Evolutionary conservation across 2,113 vertebrate genomes (phyloP), one percentile per base, ranked within the genome.

Genomic region (Semicossyphus pulcher): DNA sequence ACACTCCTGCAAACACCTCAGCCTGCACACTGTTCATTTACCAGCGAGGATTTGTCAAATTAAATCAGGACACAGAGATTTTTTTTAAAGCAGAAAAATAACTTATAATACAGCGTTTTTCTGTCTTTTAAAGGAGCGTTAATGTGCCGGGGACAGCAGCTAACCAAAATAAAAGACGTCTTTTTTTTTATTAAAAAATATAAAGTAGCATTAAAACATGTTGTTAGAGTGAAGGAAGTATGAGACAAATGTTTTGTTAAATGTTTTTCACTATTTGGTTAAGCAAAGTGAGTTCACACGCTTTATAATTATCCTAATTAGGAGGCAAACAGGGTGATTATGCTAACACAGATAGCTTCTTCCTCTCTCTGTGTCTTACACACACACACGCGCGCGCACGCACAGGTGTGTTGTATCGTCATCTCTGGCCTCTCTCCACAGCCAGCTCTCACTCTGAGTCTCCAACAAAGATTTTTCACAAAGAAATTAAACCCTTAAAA

Each of bases 381-480:
- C 20, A 20, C 14, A 23, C 64, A 60, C 72, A 57, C 61, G 26
- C 48, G 34, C 61, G 15, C 52, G 31, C 57, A 45, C 54, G 36
- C 47, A 75, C 82, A 85, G 79, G 80, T 83, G 77, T 52, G 61
- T 58, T 59, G 71, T 49, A 63, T 69, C 31, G 47, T 79, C 78
- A 80, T 73, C 48, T 20, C 1, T 66, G 62, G 72, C 68, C 58
- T 62, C 51, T 63, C 28, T 37, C 41, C 14, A 6, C 2, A 41
- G 63, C 62, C 79, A 65, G 56, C 62, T 69, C 54, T 51, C 47
- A 25, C 28, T 18, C 60, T 48, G 34, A 39, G 12, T 3, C 11
- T 39, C 49, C 18, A 58, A 54, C 59, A 73, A 64, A 74, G 72
- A 37, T 65, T 37, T 73, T 64, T 34, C 52, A 6, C 61, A 80